Base-by-base conservation (phyloP, 64 coral and sea anemone genomes). In the Cladopsammia gracilis region DNA sequence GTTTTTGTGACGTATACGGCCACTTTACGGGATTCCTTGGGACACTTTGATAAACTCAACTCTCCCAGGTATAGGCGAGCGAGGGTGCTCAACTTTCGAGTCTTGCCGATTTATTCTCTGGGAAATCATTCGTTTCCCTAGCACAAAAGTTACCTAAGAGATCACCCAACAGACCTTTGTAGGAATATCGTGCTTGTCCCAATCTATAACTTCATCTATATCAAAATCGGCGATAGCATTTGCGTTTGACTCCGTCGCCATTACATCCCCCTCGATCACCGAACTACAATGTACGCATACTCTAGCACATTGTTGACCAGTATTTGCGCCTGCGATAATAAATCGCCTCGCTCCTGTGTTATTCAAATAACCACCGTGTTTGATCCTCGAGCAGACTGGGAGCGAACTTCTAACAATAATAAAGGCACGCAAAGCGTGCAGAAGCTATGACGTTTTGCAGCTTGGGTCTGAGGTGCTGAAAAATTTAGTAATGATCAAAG, bases 181-280 rank as follows among this genome's bases (percentile, higher is more conserved):
- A 94, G 96, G 92, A 89, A 94, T 94, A 97, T 94, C 94, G 96
- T 97, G 92, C 88, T 97, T 84, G 87, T 97, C 96, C 96, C 96
- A 97, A 93, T 97, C 94, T 97, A 97, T 97, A 94, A 97, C 96
- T 88, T 97, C 85, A 88, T 97, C 96, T 97, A 97, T 91, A 97
- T 97, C 92, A 90, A 97, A 97, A 90, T 97, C 96, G 57, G 88
- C 96, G 88, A 97, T 88, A 86, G 86, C 94, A 97, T 97, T 97
- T 51, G 81, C 25, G 54, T 94, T 89, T 49, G 92, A 83, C 70
- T 93, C 87, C 64, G 92, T 58, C 95, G 95, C 95, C 95, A 97
- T 97, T 94, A 94, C 93, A 87, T 79, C 73, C 49, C 64, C 89
- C 90, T 70, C 76, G 76, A 74, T 46, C 50, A 75, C 78, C 64